Evolutionary conservation across 2,888 invertebrate species (phyloP).

Genomic region (Nomada ferruginata): DNA sequence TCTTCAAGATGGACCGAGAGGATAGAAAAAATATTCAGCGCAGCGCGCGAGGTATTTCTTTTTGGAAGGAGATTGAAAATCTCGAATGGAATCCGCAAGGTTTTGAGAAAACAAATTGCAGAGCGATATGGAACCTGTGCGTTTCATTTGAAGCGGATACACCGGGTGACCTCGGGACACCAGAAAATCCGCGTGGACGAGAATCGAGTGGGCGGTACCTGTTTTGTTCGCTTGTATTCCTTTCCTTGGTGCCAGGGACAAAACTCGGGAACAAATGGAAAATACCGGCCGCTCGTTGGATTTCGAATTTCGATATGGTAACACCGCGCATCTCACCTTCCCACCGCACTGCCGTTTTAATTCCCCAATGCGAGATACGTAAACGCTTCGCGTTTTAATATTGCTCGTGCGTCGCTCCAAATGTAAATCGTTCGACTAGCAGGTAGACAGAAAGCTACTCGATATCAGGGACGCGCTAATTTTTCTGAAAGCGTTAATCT

Average conservation of each 20-base stretch:
- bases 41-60: background rate
- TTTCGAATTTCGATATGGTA: conserved; percentile 21
- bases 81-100: conserved; percentile 25
- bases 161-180: conserved; percentile 79
- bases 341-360: background rate
- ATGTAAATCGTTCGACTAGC: too few relatives aligned
- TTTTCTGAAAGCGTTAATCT: too few relatives aligned
- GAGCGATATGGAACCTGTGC: conserved; percentile 44
- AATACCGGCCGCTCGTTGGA: background rate
- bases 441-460: too few relatives aligned
- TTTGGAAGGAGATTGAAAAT: background rate
- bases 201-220: conserved; percentile 77
- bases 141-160: conserved; percentile 63
- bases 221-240: conserved; percentile 65
- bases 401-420: too few relatives aligned
- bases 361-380: too few relatives aligned
- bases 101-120: conserved; percentile 45
- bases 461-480: too few relatives aligned
- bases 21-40: background rate
- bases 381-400: too few relatives aligned
- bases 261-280: conserved; percentile 31
- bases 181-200: conserved; percentile 78
- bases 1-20: background rate
- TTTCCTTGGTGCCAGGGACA: conserved; percentile 56
- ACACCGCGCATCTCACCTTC: background rate